Percentiles rank a stretch among this genome's conserved stretches.
Conservation (phyloP, 2,113 vertebrate species). For the Arothron firmamentum region DNA sequence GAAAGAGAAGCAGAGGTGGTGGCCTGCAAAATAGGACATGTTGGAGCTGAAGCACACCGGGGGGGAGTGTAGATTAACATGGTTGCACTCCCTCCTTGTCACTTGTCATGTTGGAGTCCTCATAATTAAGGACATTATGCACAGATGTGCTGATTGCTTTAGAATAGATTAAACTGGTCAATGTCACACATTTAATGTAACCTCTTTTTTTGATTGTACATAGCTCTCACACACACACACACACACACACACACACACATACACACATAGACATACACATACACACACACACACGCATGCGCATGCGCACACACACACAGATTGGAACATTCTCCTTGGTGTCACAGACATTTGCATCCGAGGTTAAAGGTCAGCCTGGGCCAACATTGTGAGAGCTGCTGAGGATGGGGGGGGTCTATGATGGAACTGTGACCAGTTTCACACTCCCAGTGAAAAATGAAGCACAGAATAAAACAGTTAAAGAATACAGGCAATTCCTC, state of each 20-base stretch:
- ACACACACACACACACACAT: not conserved
- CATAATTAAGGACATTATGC: conserved; percentile 39
- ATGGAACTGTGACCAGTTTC: conserved; percentile 59
- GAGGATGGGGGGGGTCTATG: conserved; percentile 34
- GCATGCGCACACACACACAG: not conserved
- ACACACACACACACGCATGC: not conserved
- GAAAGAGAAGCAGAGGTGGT: conserved; percentile 48
- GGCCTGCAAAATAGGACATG: conserved; percentile 51
- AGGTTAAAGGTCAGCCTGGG: conserved; percentile 52
- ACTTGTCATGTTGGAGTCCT: conserved; percentile 19
- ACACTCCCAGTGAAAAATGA: conserved; percentile 57
- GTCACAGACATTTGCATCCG: conserved; percentile 59
- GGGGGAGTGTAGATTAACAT: conserved; percentile 55
- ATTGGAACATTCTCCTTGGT: conserved; percentile 35
- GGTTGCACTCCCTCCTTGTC: conserved; percentile 25
- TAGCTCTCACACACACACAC: not conserved
- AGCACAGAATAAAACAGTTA: conserved; percentile 50
- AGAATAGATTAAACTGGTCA: not conserved
- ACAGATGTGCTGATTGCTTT: conserved; percentile 7
- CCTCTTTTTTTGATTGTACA: too few species aligned
- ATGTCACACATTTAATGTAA: too few species aligned
- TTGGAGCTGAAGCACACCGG: conserved; percentile 49
- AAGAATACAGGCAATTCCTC: conserved; percentile 46
- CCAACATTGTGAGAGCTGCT: conserved; percentile 52
- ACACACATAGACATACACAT: not conserved